phyloP scores from a whole-genome alignment of 1,140 invertebrate species.

The Aphaenogaster ashmeadi region DNA sequence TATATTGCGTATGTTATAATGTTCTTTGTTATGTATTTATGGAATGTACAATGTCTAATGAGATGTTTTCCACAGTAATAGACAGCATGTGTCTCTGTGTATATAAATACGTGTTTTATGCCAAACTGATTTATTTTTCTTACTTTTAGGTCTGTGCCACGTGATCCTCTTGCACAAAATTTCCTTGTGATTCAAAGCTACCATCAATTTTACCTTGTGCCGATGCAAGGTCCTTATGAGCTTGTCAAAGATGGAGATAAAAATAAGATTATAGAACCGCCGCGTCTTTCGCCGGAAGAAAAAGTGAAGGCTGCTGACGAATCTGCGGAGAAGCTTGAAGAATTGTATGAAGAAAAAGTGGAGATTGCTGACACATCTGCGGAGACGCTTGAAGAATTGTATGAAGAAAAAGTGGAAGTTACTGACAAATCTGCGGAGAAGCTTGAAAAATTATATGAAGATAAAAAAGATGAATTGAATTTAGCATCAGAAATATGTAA shows the following conservation, averaged over 20 bases:
- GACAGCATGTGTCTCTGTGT: not conserved
- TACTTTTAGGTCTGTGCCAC: slow-evolving; percentile 60
- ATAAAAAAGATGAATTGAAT: not conserved
- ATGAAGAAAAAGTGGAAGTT: not conserved
- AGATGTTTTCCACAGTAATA: slow-evolving; percentile 15
- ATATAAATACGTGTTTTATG: not conserved
- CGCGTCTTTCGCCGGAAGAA: not conserved
- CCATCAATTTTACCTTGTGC: slow-evolving; percentile 38
- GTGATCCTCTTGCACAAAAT: slow-evolving; percentile 48
- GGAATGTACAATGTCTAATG: not conserved
- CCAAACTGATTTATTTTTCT: slow-evolving; percentile 55
- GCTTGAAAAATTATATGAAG: not conserved
- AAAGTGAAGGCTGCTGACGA: not conserved
- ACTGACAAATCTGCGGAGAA: not conserved
- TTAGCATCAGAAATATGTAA: not conserved
- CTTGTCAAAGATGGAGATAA: not conserved
- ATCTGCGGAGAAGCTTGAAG: not conserved
- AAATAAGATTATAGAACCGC: not conserved
- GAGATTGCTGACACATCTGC: not conserved
- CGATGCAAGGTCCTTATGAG: not conserved
- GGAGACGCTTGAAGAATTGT: not conserved
- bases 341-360: not conserved
- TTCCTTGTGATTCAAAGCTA: slow-evolving; percentile 6
- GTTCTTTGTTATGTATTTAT: not conserved
- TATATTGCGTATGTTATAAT: slow-evolving; percentile 5